Conservation (phyloP, 2,888 invertebrate species). For the Metalampra italica region DNA sequence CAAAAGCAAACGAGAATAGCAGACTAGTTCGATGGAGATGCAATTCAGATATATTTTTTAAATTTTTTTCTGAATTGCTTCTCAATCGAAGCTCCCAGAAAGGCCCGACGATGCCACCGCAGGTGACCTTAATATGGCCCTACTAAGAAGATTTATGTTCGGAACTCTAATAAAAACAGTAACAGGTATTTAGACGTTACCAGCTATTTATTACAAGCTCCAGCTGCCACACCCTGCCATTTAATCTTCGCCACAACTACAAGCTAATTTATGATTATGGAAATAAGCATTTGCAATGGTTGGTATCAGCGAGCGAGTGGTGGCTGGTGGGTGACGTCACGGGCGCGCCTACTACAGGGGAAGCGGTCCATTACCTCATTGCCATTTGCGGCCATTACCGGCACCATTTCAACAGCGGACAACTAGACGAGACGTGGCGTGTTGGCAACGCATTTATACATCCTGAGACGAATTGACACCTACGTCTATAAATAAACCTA, state of each 20-base stretch:
- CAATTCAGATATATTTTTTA: no score
- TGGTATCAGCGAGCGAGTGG: neutral
- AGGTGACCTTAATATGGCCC: no score
- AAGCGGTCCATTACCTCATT: constrained; percentile 59
- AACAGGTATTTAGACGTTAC: neutral
- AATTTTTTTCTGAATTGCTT: no score
- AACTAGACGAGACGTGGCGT: constrained; percentile 28
- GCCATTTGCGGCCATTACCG: constrained; percentile 38
- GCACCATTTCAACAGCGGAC: constrained; percentile 19
- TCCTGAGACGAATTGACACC: constrained; percentile 3
- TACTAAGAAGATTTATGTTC: no score
- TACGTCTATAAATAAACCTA: neutral
- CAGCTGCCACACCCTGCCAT: constrained; percentile 2
- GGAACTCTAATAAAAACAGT: neutral
- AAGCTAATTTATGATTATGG: neutral
- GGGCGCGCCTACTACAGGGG: constrained; percentile 33
- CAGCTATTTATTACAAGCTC: constrained; percentile 7
- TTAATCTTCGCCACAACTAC: constrained; percentile 2
- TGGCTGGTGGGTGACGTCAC: neutral
- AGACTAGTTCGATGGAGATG: no score
- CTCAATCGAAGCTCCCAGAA: no score
- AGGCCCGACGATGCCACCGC: no score
- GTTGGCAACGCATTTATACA: neutral
- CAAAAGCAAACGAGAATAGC: no score
- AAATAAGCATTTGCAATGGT: neutral